These are phyloP conservation scores for Lordiphosa andalusiaca DNA, from an alignment of 2,888 invertebrate genomes.

Conservation along the genomic window DNA sequence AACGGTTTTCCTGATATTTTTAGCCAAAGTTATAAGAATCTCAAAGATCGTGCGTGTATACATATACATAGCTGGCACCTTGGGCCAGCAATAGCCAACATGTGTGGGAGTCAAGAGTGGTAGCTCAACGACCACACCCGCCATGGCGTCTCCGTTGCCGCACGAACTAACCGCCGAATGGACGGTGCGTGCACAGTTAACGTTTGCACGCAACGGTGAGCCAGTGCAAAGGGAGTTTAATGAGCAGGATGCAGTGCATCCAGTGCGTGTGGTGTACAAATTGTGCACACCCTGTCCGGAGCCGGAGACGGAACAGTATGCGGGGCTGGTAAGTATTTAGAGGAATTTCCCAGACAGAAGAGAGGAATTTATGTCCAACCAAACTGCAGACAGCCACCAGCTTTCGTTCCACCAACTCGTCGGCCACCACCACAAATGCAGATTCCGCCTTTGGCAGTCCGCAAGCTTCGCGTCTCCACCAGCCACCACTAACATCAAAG, in stretches of 20 bases:
- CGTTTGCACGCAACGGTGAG: slow-evolving; percentile 81
- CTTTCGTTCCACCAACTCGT: slow-evolving; percentile 77
- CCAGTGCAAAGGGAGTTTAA: slow-evolving; percentile 72
- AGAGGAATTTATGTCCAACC: not conserved
- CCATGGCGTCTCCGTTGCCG: slow-evolving; percentile 50
- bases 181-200: slow-evolving; percentile 86
- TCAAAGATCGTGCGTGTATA: slow-evolving; percentile 21
- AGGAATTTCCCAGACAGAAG: too few relatives aligned
- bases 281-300: slow-evolving; percentile 81
- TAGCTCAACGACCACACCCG: slow-evolving; percentile 6
- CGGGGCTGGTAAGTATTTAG: slow-evolving; percentile 29
- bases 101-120: slow-evolving; percentile 28
- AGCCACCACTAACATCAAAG: slow-evolving; percentile 7
- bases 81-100: slow-evolving; percentile 23
- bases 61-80: slow-evolving; percentile 25
- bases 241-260: slow-evolving; percentile 76
- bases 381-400: slow-evolving; percentile 47
- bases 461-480: slow-evolving; percentile 59
- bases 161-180: slow-evolving; percentile 83
- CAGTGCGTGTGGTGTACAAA: slow-evolving; percentile 80
- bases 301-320: slow-evolving; percentile 25
- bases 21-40: slow-evolving; percentile 44
- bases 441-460: slow-evolving; percentile 81
- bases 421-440: slow-evolving; percentile 79
- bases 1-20: slow-evolving; percentile 44